Percentiles rank a stretch among this genome's conserved stretches.
These are phyloP conservation scores for Conops quadrifasciatus DNA, from an alignment of 2,888 invertebrate genomes.

Conservation along the genomic window DNA sequence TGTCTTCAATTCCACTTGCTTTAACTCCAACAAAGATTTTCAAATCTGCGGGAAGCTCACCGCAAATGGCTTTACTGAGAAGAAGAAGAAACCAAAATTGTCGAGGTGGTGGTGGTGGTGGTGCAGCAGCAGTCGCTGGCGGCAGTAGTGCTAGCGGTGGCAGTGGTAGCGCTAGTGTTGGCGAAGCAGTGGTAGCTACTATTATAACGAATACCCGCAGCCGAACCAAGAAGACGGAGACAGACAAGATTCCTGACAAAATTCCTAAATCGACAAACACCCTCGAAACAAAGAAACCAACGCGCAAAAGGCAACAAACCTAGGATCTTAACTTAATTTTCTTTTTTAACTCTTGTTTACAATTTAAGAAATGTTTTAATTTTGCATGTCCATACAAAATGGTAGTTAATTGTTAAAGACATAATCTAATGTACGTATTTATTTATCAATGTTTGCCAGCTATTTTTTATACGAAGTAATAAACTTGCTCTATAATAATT, in stretches of 20 bases:
- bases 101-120: not conserved
- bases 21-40: not conserved
- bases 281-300: not conserved
- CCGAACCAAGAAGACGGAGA: conserved; percentile 17
- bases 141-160: not conserved
- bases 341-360: too few relatives aligned
- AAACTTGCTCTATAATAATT: too few relatives aligned
- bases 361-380: too few relatives aligned
- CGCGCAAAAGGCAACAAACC: not conserved
- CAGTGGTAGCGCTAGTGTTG: not conserved
- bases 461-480: too few relatives aligned
- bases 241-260: not conserved
- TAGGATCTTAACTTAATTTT: not conserved
- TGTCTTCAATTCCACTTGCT: not conserved
- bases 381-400: too few relatives aligned
- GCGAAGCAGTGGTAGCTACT: not conserved
- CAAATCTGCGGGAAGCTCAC: not conserved
- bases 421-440: too few relatives aligned
- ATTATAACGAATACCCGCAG: not conserved
- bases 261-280: not conserved
- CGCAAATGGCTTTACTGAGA: not conserved
- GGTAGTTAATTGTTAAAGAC: too few relatives aligned
- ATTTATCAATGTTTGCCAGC: too few relatives aligned
- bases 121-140: not conserved
- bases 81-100: not conserved